Evolutionary conservation across 2,888 invertebrate genomes (phyloP).

Genomic region (Meta bourneti): DNA sequence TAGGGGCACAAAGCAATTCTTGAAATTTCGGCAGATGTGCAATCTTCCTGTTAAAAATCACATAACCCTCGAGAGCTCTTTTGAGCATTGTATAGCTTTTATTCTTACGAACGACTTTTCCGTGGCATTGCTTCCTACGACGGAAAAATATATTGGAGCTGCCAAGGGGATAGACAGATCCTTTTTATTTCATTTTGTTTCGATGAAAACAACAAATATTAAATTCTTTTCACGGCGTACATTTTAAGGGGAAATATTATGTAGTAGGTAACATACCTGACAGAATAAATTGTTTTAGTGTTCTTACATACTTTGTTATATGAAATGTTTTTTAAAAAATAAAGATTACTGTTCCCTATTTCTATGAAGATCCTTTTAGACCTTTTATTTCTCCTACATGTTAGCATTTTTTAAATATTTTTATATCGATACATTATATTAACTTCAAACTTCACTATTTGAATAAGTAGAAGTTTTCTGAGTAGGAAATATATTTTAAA

Average conservation of each 20-base stretch:
- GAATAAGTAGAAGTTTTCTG: too few relatives aligned
- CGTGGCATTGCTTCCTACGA: neutral
- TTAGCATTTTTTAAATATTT: too few relatives aligned
- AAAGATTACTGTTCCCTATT: too few relatives aligned
- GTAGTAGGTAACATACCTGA: neutral
- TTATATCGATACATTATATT: too few relatives aligned
- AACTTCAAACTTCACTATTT: too few relatives aligned
- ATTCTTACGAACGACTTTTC: conserved; percentile 35
- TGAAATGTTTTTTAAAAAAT: too few relatives aligned
- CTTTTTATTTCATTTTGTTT: neutral
- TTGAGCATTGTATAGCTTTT: conserved; percentile 21
- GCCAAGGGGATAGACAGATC: neutral
- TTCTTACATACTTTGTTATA: too few relatives aligned
- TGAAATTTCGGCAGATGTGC: conserved; percentile 9
- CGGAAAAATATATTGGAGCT: neutral
- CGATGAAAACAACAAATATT: conserved; percentile 1
- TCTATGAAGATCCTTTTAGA: too few relatives aligned
- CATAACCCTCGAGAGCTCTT: conserved; percentile 19
- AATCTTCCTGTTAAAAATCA: neutral
- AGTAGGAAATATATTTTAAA: too few relatives aligned
- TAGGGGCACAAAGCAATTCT: neutral
- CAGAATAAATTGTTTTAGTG: neutral
- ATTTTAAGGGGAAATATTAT: neutral
- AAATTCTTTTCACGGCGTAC: neutral
- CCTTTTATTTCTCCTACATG: too few relatives aligned